Percentiles rank a stretch among this genome's conserved stretches.
Evolutionary conservation across 2,797 vertebrate genomes (phyloP).

Genomic region (Labeo calbasu): DNA sequence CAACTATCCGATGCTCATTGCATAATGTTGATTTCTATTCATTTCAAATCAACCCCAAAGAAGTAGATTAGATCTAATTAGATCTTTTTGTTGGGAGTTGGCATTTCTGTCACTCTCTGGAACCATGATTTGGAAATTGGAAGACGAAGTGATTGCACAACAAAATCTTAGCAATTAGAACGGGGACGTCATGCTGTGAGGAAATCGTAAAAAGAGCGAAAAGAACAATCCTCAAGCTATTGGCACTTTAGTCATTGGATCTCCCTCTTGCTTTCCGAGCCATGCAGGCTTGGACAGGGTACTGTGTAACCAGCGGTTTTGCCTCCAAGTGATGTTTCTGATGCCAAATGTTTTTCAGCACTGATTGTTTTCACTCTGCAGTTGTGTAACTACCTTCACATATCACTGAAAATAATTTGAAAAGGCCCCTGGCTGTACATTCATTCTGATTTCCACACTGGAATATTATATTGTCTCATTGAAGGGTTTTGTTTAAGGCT

Average conservation of each 20-base stretch:
- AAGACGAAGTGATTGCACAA: constrained; percentile 22
- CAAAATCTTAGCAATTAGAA: constrained; percentile 43
- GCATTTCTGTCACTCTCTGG: constrained; percentile 2
- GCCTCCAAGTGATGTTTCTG: constrained; percentile 47
- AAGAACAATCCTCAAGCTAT: constrained; percentile 40
- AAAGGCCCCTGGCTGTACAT: constrained; percentile 48
- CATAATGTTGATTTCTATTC: not conserved
- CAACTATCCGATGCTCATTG: not conserved
- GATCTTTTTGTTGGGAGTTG: not conserved
- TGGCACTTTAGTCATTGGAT: constrained; percentile 12
- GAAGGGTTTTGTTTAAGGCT: constrained; percentile 50
- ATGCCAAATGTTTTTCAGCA: constrained; percentile 42
- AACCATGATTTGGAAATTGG: constrained; percentile 24
- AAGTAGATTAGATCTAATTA: not conserved
- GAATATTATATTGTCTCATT: constrained; percentile 48
- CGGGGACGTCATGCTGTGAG: constrained; percentile 46
- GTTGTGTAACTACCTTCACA: constrained; percentile 58
- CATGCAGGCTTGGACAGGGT: constrained; percentile 30
- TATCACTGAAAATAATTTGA: constrained; percentile 40
- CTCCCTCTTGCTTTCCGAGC: not conserved
- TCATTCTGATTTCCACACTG: constrained; percentile 60
- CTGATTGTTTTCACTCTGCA: constrained; percentile 61
- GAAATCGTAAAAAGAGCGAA: constrained; percentile 31
- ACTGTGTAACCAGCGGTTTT: constrained; percentile 41
- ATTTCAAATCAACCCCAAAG: not conserved